Conservation (phyloP, 2,113 vertebrate genomes). For the Podarcis muralis region DNA sequence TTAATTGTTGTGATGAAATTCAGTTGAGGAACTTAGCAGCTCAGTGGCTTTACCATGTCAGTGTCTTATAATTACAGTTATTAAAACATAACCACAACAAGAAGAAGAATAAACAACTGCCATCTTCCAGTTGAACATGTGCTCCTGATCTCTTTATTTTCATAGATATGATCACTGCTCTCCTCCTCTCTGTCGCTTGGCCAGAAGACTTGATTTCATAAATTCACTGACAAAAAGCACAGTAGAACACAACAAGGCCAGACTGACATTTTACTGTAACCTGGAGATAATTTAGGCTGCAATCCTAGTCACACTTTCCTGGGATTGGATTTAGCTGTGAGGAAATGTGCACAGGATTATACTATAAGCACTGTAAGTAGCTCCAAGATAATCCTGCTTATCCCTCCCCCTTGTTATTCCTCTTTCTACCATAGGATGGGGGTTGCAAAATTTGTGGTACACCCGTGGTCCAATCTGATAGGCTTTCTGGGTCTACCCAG, state of each 20-base stretch:
- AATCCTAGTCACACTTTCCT: not conserved
- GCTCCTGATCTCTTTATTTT: conserved; percentile 53
- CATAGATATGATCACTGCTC: not conserved
- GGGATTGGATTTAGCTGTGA: no score
- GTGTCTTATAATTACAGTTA: conserved; percentile 66
- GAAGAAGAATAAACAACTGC: conserved; percentile 49
- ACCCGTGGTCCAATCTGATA: not conserved
- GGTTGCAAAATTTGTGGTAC: not conserved
- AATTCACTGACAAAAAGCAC: not conserved
- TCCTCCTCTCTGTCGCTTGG: not conserved
- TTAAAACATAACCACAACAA: conserved; percentile 63
- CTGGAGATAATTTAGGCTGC: not conserved
- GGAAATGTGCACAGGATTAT: no score
- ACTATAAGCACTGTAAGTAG: not conserved
- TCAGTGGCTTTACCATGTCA: conserved; percentile 66
- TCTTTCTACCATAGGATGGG: not conserved
- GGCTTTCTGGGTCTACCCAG: not conserved
- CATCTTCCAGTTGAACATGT: conserved; percentile 59
- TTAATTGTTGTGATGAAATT: conserved; percentile 55
- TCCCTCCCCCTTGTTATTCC: not conserved
- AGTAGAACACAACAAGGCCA: not conserved
- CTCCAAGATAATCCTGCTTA: not conserved
- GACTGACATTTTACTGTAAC: not conserved
- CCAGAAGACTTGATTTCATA: not conserved
- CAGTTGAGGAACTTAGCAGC: conserved; percentile 55